Conservation (phyloP, 1,140 invertebrate genomes). For the Drosophila auraria region DNA sequence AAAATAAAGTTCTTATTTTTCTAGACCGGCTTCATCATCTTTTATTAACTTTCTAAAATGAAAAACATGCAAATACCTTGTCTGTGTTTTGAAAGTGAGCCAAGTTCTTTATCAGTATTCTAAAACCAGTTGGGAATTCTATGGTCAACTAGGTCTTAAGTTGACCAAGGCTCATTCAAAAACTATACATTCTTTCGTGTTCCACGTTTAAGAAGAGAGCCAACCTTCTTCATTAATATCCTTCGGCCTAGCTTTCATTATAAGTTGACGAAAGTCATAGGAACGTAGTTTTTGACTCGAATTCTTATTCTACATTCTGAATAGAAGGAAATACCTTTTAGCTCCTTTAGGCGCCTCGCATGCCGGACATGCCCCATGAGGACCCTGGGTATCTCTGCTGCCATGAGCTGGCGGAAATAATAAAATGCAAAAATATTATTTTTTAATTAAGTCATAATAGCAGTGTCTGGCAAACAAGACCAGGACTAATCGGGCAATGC, state of each 20-base stretch:
- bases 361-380: background rate
- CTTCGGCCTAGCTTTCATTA: too few species aligned
- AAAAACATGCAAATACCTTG: too few species aligned
- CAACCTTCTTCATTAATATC: background rate
- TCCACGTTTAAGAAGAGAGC: background rate
- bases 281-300: too few species aligned
- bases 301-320: background rate
- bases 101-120: too few species aligned
- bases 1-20: too few species aligned
- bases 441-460: slow-evolving; percentile 71
- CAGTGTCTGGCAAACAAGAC: slow-evolving; percentile 40
- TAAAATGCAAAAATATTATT: slow-evolving; percentile 63
- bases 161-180: too few species aligned
- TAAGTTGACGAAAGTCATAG: too few species aligned
- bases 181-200: too few species aligned
- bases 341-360: background rate
- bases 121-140: too few species aligned
- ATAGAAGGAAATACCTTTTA: background rate
- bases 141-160: too few species aligned
- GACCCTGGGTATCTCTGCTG: background rate
- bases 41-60: background rate
- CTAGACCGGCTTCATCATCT: too few species aligned
- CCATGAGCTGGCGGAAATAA: slow-evolving; percentile 37
- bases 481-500: slow-evolving; percentile 17
- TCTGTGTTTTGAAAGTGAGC: too few species aligned